Conservation (phyloP, 2,888 invertebrate species). For the Alloplasta piceator region DNA sequence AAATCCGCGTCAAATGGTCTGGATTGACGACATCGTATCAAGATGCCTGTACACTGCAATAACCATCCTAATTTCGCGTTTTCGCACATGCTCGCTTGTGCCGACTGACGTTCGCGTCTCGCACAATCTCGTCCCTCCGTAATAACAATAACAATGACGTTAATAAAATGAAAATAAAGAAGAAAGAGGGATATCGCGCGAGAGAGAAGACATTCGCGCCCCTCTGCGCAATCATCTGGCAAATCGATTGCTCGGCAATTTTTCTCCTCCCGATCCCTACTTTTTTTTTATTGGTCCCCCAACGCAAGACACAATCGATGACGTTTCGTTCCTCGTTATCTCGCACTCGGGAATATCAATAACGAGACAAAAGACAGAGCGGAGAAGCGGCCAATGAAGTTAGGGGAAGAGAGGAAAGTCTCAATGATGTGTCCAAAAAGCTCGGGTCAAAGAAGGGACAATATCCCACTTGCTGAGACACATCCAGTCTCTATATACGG, state of each 20-base stretch:
- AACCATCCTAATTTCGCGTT: too few species aligned
- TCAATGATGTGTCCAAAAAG: constrained; percentile 12
- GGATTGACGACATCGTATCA: too few species aligned
- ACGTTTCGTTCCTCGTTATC: constrained; percentile 39
- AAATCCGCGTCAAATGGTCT: too few species aligned
- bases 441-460: constrained; percentile 20
- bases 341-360: constrained; percentile 26
- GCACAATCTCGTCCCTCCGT: too few species aligned
- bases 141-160: too few species aligned
- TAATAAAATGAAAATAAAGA: too few species aligned
- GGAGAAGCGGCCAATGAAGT: neutral
- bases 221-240: constrained; percentile 9
- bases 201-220: neutral
- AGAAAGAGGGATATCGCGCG: neutral
- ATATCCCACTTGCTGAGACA: constrained; percentile 26
- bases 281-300: neutral
- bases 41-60: too few species aligned
- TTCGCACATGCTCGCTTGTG: too few species aligned
- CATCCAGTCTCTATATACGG: neutral
- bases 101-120: too few species aligned
- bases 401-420: neutral
- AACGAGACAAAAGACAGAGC: constrained; percentile 16
- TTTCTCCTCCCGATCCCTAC: neutral
- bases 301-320: constrained; percentile 8
- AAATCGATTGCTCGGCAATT: constrained; percentile 12